Conservation (phyloP, 2,113 vertebrate genomes). For the Panthera uncia region DNA sequence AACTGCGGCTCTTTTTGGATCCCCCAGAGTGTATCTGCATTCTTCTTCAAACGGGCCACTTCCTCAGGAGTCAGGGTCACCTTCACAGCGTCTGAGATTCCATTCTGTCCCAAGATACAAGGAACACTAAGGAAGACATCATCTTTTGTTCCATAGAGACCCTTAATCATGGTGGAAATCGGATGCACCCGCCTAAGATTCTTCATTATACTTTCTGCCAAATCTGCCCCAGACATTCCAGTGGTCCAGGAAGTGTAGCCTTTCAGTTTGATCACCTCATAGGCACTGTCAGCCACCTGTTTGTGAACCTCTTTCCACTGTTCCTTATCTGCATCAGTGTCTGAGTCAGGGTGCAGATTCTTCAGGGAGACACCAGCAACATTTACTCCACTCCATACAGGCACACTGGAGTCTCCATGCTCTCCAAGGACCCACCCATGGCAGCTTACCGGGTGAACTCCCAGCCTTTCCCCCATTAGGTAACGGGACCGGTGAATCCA, state of each 20-base stretch:
- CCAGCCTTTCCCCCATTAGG: slow-evolving; percentile 95
- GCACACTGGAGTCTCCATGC: slow-evolving; percentile 97
- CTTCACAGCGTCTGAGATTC: slow-evolving; percentile 93
- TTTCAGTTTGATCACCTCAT: slow-evolving; percentile 99
- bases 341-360: slow-evolving; percentile 92
- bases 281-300: slow-evolving; percentile 97
- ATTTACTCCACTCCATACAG: slow-evolving; percentile 98
- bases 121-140: slow-evolving; percentile 98
- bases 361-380: slow-evolving; percentile 96
- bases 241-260: slow-evolving; percentile 99
- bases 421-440: slow-evolving; percentile 97
- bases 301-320: slow-evolving; percentile 96
- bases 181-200: slow-evolving; percentile 96
- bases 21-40: slow-evolving; percentile 77
- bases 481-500: slow-evolving; percentile 97
- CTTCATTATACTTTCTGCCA: slow-evolving; percentile 95
- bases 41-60: slow-evolving; percentile 92
- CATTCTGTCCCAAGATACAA: slow-evolving; percentile 91
- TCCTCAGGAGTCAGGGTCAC: slow-evolving; percentile 94
- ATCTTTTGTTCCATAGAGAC: slow-evolving; percentile 93
- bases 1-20: too few relatives aligned
- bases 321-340: slow-evolving; percentile 91
- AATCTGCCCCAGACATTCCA: slow-evolving; percentile 96
- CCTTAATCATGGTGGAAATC: slow-evolving; percentile 96
- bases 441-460: slow-evolving; percentile 94